phyloP scores from a whole-genome alignment of 2,113 vertebrate genomes.

The Nipponia nippon region DNA sequence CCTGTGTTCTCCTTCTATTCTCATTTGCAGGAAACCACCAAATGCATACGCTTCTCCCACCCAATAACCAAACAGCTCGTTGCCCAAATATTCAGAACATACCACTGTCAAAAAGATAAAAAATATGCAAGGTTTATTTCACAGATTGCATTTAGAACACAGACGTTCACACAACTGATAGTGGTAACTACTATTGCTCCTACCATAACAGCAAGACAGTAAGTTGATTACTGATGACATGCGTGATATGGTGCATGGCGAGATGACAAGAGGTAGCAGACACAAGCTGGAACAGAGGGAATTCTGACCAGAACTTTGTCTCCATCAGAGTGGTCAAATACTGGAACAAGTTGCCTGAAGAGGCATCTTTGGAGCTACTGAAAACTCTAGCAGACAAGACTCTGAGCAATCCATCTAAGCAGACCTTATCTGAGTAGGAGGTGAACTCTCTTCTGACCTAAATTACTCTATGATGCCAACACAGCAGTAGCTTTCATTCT shows the following conservation, averaged over 20 bases:
- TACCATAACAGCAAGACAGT: background rate
- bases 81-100: background rate
- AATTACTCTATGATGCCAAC: background rate
- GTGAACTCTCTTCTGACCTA: background rate
- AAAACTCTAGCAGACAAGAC: background rate
- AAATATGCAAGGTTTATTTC: background rate
- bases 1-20: background rate
- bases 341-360: background rate
- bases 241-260: fast-evolving
- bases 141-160: background rate
- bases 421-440: background rate
- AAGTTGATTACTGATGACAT: background rate
- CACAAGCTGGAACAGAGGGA: background rate
- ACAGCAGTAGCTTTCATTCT: background rate
- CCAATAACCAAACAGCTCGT: background rate
- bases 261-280: background rate
- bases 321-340: background rate
- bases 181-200: background rate
- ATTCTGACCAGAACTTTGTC: background rate
- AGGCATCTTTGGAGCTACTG: background rate
- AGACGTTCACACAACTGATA: background rate
- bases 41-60: background rate
- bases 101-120: background rate
- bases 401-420: background rate
- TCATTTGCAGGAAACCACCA: background rate